Percentiles rank a stretch among this genome's conserved stretches.
These are phyloP conservation scores for Coenonympha arcania DNA, from an alignment of 2,888 invertebrate species.

Conservation along the genomic window DNA sequence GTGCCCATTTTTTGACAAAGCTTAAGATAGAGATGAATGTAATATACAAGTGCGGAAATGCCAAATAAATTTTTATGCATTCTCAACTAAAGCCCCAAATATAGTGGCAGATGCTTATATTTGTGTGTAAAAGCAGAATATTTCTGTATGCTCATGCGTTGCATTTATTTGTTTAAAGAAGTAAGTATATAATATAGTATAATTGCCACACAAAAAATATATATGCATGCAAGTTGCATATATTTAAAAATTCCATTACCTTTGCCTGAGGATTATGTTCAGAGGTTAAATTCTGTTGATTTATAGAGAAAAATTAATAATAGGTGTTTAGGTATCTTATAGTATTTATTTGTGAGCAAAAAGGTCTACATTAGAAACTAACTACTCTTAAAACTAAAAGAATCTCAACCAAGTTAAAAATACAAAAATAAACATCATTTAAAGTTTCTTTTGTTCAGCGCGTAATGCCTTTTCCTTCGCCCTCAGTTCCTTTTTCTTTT, in stretches of 20 bases:
- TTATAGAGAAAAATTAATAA: conserved; percentile 12
- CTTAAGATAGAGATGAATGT: too few species aligned
- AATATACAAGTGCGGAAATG: too few species aligned
- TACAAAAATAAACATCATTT: neutral
- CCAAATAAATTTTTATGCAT: too few species aligned
- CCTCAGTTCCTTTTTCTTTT: conserved; percentile 33
- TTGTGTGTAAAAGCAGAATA: too few species aligned
- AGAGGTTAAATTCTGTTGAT: conserved; percentile 15
- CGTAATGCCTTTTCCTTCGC: conserved; percentile 20
- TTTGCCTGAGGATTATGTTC: conserved; percentile 8
- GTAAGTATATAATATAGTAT: too few species aligned
- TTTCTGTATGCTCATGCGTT: conserved; percentile 14
- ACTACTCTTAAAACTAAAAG: conserved; percentile 5
- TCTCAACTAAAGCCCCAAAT: neutral
- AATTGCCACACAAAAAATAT: neutral
- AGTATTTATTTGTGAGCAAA: conserved; percentile 11
- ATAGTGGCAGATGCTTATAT: neutral
- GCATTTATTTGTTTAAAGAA: neutral
- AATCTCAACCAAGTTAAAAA: conserved; percentile 4
- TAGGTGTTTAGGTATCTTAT: neutral
- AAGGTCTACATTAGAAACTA: conserved; percentile 8
- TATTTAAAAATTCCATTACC: conserved; percentile 15
- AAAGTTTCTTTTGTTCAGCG: conserved; percentile 14
- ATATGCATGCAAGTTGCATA: conserved; percentile 19
- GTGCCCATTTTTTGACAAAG: too few species aligned